phyloP scores from a whole-genome alignment of 2,888 invertebrate genomes.

The Seira musarum region DNA sequence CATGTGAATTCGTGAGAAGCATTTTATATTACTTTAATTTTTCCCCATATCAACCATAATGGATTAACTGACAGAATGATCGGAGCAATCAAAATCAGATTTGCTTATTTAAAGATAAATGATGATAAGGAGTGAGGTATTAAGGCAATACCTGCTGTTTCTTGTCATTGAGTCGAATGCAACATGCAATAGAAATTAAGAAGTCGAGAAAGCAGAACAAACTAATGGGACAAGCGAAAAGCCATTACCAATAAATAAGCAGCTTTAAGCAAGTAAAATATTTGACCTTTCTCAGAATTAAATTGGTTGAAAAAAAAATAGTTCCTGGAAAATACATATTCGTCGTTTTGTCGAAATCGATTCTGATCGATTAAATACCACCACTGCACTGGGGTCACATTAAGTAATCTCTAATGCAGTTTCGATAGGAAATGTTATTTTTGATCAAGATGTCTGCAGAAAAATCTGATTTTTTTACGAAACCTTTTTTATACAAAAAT shows the following conservation, averaged over 20 bases:
- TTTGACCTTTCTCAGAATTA: too few relatives aligned
- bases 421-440: too few relatives aligned
- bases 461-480: too few relatives aligned
- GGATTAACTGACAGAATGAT: slow-evolving; percentile 6
- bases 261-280: not conserved
- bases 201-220: not conserved
- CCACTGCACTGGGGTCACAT: not conserved
- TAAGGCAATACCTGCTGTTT: slow-evolving; percentile 1
- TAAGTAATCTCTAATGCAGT: not conserved
- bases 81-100: slow-evolving; percentile 7
- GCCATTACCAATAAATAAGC: too few relatives aligned
- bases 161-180: not conserved
- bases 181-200: not conserved
- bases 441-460: too few relatives aligned
- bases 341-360: not conserved
- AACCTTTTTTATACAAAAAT: too few relatives aligned
- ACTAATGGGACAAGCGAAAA: too few relatives aligned
- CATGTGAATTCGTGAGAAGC: too few relatives aligned
- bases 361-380: slow-evolving; percentile 1
- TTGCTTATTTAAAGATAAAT: slow-evolving; percentile 10
- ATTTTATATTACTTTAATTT: too few relatives aligned
- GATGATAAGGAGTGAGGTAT: not conserved
- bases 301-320: too few relatives aligned
- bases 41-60: not conserved
- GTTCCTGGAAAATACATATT: not conserved